These are phyloP conservation scores for Achlya flavicornis DNA, from an alignment of 2,888 invertebrate genomes.

Conservation along the genomic window DNA sequence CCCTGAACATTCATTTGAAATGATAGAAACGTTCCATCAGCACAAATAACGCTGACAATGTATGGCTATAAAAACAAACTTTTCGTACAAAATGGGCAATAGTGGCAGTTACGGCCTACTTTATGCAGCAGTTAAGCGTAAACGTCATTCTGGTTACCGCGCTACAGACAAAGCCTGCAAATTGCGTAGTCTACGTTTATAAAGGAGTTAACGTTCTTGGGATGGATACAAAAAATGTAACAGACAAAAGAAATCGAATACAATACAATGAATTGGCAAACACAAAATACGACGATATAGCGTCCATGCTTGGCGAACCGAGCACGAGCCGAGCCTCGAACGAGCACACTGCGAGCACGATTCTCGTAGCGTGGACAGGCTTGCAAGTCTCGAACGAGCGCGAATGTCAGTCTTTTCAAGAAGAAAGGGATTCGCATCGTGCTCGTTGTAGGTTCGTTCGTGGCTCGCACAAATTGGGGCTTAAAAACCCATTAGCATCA, in stretches of 20 bases:
- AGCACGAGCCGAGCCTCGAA: no score
- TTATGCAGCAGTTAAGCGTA: background rate
- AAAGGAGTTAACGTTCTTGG: background rate
- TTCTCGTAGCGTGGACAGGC: no score
- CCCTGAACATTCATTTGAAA: conserved; percentile 19
- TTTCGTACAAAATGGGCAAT: conserved; percentile 12
- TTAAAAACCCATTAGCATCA: no score
- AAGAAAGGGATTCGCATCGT: no score
- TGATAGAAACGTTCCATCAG: conserved; percentile 32
- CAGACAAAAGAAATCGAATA: background rate
- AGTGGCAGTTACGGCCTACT: conserved; percentile 12
- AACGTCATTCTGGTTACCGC: background rate
- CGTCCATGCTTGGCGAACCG: no score
- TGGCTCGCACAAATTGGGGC: no score
- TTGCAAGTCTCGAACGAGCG: no score
- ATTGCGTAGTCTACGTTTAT: background rate
- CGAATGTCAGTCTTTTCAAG: no score
- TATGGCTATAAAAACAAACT: conserved; percentile 42
- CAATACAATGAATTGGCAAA: no score
- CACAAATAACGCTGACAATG: conserved; percentile 46
- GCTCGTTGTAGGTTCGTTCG: no score
- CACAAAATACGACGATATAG: no score
- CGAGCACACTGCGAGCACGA: no score
- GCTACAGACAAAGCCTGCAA: background rate
- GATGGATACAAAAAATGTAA: background rate